Evolutionary conservation across 2,797 vertebrate species (phyloP).

Genomic region (Allobates femoralis): DNA sequence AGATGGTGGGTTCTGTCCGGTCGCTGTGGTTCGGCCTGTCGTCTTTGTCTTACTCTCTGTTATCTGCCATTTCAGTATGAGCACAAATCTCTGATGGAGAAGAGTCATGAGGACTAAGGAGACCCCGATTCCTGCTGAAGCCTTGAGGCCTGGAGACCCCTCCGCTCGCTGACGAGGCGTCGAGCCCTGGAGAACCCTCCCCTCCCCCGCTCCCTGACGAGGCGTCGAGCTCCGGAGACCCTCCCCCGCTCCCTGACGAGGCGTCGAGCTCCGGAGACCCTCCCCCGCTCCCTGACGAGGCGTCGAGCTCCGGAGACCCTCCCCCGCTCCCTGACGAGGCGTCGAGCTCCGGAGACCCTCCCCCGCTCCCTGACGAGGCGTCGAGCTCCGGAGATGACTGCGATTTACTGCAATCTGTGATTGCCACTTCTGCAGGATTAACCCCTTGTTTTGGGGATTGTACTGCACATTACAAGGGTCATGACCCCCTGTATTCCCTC

Average conservation of each 20-base stretch:
- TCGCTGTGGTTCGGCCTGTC: background rate
- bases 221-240: background rate
- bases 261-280: background rate
- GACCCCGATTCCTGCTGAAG: too few relatives aligned
- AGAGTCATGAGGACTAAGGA: slow-evolving; percentile 89
- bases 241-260: too few relatives aligned
- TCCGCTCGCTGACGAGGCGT: background rate
- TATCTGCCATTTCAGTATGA: slow-evolving; percentile 85
- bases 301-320: background rate
- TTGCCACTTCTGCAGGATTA: slow-evolving; percentile 72
- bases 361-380: background rate
- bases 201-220: too few relatives aligned
- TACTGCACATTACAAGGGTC: background rate
- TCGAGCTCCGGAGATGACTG: background rate
- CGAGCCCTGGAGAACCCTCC: background rate
- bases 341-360: background rate
- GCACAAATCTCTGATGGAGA: slow-evolving; percentile 88
- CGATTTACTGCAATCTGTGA: slow-evolving; percentile 80
- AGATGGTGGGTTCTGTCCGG: slow-evolving; percentile 82
- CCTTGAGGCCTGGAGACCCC: too few relatives aligned
- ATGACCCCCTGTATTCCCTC: background rate
- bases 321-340: background rate
- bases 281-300: background rate
- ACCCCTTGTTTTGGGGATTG: background rate
- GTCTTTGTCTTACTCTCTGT: background rate